Evolutionary conservation across 2,113 vertebrate species (phyloP).

Genomic region (Sinocyclocheilus grahami): DNA sequence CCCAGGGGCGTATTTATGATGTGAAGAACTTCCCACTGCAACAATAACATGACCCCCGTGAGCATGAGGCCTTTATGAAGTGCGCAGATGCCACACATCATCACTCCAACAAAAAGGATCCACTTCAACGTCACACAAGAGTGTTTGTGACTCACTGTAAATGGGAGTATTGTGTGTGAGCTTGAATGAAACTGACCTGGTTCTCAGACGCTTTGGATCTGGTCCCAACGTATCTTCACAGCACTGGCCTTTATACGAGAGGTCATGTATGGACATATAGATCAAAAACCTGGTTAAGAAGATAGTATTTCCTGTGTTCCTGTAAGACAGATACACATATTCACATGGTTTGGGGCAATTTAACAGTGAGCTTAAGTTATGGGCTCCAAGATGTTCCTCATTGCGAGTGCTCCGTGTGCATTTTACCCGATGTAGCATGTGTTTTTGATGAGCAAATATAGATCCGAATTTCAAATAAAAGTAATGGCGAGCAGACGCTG

Average conservation of each 20-base stretch:
- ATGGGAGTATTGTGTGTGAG: neutral
- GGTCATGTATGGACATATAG: constrained; percentile 8
- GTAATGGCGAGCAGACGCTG: constrained; percentile 80
- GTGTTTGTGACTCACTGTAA: constrained; percentile 12
- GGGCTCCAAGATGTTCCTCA: no score
- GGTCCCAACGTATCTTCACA: constrained; percentile 17
- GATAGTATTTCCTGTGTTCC: constrained; percentile 58
- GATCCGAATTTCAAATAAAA: constrained; percentile 85
- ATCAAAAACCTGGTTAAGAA: constrained; percentile 44
- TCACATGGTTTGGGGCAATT: constrained; percentile 42
- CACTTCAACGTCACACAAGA: constrained; percentile 3
- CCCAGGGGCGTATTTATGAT: constrained; percentile 42
- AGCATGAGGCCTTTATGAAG: constrained; percentile 39
- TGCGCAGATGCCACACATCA: constrained; percentile 38
- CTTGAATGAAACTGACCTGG: constrained; percentile 36
- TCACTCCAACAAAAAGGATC: constrained; percentile 13
- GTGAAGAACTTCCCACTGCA: constrained; percentile 45
- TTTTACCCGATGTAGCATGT: constrained; percentile 75
- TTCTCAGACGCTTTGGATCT: constrained; percentile 1
- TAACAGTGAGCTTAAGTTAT: constrained; percentile 27
- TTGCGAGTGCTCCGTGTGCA: no score
- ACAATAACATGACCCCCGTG: constrained; percentile 38
- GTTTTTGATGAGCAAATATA: constrained; percentile 85
- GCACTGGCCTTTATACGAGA: neutral
- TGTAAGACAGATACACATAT: constrained; percentile 43